These are phyloP conservation scores for Pyxicephalus adspersus DNA, from an alignment of 2,113 vertebrate species.

Conservation along the genomic window DNA sequence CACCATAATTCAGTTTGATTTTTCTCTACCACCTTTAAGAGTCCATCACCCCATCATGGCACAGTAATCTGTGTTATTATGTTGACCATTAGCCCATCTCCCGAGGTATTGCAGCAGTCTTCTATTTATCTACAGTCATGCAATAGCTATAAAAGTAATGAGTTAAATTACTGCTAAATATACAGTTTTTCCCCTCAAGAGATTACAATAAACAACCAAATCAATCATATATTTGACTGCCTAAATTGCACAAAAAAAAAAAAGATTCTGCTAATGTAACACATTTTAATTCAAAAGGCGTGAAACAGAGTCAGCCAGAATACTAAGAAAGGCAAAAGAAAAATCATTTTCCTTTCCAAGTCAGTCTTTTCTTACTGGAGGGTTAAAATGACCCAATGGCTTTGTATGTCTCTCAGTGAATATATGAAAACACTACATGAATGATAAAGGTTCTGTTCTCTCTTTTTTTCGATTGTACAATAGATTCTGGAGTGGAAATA, in stretches of 20 bases:
- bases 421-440: too few relatives aligned
- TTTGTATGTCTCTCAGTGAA: too few relatives aligned
- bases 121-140: conserved; percentile 21
- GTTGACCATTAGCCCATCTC: conserved; percentile 25
- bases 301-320: too few relatives aligned
- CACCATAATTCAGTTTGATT: too few relatives aligned
- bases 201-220: conserved; percentile 17
- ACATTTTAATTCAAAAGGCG: conserved; percentile 4
- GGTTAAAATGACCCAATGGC: too few relatives aligned
- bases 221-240: neutral
- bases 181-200: neutral
- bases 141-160: neutral
- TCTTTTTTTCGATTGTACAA: too few relatives aligned
- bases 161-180: conserved; percentile 4
- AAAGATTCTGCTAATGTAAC: neutral
- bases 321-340: too few relatives aligned
- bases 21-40: too few relatives aligned
- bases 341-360: too few relatives aligned
- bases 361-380: too few relatives aligned
- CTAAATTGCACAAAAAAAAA: neutral
- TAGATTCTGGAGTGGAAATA: too few relatives aligned
- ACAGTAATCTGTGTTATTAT: conserved; percentile 28
- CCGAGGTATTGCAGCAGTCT: conserved; percentile 2
- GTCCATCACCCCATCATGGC: neutral
- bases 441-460: too few relatives aligned